These are phyloP conservation scores for Ochlodes sylvanus DNA, from an alignment of 2,888 invertebrate genomes.

Conservation along the genomic window DNA sequence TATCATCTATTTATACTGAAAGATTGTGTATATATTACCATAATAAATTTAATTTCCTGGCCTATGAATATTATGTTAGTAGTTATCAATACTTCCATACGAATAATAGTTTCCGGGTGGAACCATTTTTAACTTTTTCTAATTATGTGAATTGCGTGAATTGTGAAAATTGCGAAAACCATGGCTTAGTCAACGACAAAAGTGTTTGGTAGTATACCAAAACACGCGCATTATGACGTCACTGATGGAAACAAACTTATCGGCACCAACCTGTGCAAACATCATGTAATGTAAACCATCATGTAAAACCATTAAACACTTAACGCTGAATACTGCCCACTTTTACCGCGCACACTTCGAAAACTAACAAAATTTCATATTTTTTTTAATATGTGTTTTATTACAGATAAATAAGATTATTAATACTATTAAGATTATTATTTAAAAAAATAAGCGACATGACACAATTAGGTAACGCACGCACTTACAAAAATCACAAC, in stretches of 20 bases:
- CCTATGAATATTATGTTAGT: background rate
- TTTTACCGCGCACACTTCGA: constrained; percentile 30
- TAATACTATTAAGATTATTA: too few relatives aligned
- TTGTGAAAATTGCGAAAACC: background rate
- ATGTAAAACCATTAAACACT: constrained; percentile 46
- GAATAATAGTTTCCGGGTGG: too few relatives aligned
- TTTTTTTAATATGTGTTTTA: background rate
- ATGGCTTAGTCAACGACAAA: constrained; percentile 7
- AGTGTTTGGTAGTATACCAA: constrained; percentile 13
- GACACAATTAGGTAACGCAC: background rate
- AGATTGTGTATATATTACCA: background rate
- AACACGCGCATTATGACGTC: constrained; percentile 36
- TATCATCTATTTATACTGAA: background rate
- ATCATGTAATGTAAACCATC: constrained; percentile 60
- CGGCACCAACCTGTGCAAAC: constrained; percentile 61
- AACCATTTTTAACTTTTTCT: too few relatives aligned
- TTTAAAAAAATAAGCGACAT: background rate
- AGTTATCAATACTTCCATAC: too few relatives aligned
- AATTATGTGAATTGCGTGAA: too few relatives aligned
- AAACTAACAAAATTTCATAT: constrained; percentile 28
- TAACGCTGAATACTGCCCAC: constrained; percentile 42
- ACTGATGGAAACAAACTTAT: constrained; percentile 52
- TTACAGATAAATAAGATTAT: background rate
- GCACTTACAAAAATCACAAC: constrained; percentile 42
- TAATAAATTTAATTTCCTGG: background rate